Evolutionary conservation across 2,797 vertebrate species (phyloP).

Genomic region (Threskiornis aethiopicus): DNA sequence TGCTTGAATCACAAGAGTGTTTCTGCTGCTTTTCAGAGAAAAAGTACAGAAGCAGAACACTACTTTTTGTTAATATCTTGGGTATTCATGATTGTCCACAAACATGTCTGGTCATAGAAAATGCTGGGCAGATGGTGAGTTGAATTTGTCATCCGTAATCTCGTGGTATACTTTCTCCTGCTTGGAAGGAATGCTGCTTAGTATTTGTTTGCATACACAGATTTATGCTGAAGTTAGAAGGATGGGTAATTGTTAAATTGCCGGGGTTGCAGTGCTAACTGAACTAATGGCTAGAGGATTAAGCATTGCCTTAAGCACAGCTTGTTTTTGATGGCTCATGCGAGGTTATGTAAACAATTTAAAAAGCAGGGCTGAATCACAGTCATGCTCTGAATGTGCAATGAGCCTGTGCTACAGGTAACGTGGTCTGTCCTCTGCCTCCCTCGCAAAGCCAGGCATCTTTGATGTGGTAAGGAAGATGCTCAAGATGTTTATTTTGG

Average conservation of each 20-base stretch:
- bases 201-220: background rate
- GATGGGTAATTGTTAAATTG: slow-evolving; percentile 18
- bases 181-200: background rate
- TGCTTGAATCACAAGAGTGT: background rate
- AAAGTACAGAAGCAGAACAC: background rate
- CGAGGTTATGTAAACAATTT: slow-evolving; percentile 29
- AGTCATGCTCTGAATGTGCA: background rate
- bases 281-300: background rate
- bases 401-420: background rate
- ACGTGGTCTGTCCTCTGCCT: background rate
- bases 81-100: background rate
- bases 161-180: background rate
- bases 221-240: background rate
- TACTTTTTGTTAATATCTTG: background rate
- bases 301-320: background rate
- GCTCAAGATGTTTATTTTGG: background rate
- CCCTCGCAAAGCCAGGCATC: background rate
- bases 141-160: background rate
- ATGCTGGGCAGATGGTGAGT: background rate
- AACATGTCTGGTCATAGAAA: background rate
- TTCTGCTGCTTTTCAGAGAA: background rate
- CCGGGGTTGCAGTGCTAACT: background rate
- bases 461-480: background rate
- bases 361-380: slow-evolving; percentile 16
- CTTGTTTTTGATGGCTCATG: slow-evolving; percentile 14